These are phyloP conservation scores for Eolophus roseicapilla DNA, from an alignment of 2,113 vertebrate species.

Conservation along the genomic window DNA sequence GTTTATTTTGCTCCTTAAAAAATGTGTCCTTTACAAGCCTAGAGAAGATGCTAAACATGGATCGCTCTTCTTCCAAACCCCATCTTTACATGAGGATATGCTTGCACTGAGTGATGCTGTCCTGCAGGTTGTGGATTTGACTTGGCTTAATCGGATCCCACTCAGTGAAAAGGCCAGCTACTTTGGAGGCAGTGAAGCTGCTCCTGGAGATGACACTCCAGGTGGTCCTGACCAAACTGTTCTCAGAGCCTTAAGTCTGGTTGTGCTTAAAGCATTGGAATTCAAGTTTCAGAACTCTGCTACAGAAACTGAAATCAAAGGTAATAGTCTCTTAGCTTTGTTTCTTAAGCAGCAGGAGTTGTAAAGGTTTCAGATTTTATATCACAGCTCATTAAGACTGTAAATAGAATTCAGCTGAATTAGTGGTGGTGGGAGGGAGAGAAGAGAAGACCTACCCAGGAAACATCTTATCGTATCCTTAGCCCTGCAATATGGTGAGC, in stretches of 20 bases:
- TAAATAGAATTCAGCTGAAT: background rate
- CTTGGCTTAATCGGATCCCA: conserved; percentile 74
- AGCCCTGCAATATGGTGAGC: background rate
- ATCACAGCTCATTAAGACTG: background rate
- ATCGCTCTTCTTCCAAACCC: background rate
- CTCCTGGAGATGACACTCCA: background rate
- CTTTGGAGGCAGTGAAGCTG: conserved; percentile 77
- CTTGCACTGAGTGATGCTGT: conserved; percentile 67
- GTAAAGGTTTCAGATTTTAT: background rate
- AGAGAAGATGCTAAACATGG: conserved; percentile 79
- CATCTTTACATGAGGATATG: conserved; percentile 56
- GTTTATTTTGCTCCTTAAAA: conserved; percentile 83
- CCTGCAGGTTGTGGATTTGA: conserved; percentile 66
- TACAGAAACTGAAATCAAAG: conserved; percentile 70
- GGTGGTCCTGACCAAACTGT: conserved; percentile 74
- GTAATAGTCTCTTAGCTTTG: conserved; percentile 41
- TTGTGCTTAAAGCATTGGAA: conserved; percentile 87
- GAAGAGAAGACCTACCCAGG: background rate
- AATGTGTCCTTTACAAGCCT: conserved; percentile 75
- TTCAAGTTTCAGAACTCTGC: conserved; percentile 67
- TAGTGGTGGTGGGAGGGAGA: background rate
- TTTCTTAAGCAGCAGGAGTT: background rate
- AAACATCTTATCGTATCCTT: background rate
- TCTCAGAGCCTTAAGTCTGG: conserved; percentile 82
- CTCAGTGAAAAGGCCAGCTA: conserved; percentile 60